phyloP scores from a whole-genome alignment of 2,888 invertebrate genomes.

The Muschampia staudingeri region DNA sequence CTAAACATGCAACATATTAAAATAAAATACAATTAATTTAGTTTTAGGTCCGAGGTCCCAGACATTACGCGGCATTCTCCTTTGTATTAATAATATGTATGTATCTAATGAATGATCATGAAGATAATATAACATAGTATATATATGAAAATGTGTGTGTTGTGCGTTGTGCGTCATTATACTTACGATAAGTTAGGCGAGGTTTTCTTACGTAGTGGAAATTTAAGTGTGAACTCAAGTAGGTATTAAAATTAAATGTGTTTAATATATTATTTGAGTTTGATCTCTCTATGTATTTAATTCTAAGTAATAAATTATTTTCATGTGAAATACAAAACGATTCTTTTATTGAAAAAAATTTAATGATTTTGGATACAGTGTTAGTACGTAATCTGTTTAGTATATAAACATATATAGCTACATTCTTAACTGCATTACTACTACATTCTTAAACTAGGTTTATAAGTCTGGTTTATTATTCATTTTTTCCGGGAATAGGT shows the following conservation, averaged over 20 bases:
- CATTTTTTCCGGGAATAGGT: too few relatives aligned
- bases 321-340: constrained; percentile 63
- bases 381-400: too few relatives aligned
- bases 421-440: too few relatives aligned
- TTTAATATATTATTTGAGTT: constrained; percentile 80
- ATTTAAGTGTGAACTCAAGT: constrained; percentile 64
- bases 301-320: constrained; percentile 85
- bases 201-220: neutral
- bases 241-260: constrained; percentile 68
- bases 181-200: neutral
- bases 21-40: too few relatives aligned
- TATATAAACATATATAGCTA: too few relatives aligned
- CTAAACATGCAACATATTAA: too few relatives aligned
- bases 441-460: too few relatives aligned
- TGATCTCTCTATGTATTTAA: constrained; percentile 80
- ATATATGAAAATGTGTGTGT: neutral
- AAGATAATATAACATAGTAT: neutral
- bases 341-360: constrained; percentile 16
- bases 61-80: too few relatives aligned
- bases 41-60: too few relatives aligned
- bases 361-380: too few relatives aligned
- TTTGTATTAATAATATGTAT: too few relatives aligned
- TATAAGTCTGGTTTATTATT: too few relatives aligned
- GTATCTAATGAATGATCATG: neutral
- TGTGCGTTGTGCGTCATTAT: neutral